Conservation (phyloP, 2,797 vertebrate species). For the Capromys pilorides region DNA sequence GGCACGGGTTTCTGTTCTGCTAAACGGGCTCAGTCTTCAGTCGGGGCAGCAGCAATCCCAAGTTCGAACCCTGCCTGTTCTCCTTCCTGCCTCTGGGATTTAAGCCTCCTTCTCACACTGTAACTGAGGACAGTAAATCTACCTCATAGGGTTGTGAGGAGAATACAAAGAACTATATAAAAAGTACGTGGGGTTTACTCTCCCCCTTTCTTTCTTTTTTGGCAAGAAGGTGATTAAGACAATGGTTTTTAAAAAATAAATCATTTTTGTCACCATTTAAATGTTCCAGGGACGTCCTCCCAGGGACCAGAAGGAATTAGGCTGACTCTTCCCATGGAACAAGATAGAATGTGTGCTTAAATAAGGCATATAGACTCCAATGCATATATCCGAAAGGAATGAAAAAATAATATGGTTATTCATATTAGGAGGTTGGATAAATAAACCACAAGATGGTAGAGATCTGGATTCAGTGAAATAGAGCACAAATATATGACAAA, state of each 20-base stretch:
- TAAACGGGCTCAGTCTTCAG: neutral
- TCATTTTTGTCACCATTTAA: conserved; percentile 2
- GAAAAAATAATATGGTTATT: neutral
- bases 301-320: neutral
- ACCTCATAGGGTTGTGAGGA: neutral
- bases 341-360: neutral
- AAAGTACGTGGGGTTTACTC: neutral
- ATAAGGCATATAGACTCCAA: neutral
- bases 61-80: neutral
- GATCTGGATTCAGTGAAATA: neutral
- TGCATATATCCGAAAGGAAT: neutral
- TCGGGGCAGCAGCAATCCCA: neutral
- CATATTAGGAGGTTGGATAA: neutral
- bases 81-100: neutral
- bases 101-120: neutral
- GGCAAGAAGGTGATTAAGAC: neutral
- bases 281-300: neutral
- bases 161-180: neutral
- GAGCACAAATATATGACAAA: neutral
- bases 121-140: neutral
- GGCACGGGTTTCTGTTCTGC: neutral
- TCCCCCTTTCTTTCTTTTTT: neutral
- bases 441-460: neutral
- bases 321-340: neutral
- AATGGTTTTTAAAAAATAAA: neutral